These are phyloP conservation scores for Pocillopora verrucosa DNA, from an alignment of 64 coral and sea anemone genomes.

Conservation along the genomic window DNA sequence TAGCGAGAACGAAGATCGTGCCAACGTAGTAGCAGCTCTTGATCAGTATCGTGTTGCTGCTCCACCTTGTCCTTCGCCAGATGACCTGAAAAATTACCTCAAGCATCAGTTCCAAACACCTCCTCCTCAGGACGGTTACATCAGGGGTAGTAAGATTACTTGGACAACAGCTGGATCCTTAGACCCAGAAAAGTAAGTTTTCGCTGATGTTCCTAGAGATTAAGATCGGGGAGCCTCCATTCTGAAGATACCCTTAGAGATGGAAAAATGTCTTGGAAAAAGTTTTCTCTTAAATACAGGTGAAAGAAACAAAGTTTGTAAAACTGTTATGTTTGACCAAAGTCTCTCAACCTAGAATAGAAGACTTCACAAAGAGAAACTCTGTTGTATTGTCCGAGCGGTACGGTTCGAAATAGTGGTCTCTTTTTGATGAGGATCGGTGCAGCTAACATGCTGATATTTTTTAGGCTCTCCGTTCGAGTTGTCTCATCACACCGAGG, in stretches of 20 bases:
- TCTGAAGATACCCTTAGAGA: too few species aligned
- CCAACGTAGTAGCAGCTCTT: constrained; percentile 80
- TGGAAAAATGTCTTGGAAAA: too few species aligned
- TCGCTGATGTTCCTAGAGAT: not conserved
- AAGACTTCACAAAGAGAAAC: too few species aligned
- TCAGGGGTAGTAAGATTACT: constrained; percentile 43
- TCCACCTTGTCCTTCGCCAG: constrained; percentile 43
- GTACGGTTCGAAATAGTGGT: too few species aligned
- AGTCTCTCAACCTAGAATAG: too few species aligned
- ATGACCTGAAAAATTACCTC: constrained; percentile 46
- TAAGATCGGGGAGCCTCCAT: too few species aligned
- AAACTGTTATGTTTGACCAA: too few species aligned
- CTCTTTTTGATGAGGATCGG: not conserved
- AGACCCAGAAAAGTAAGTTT: constrained; percentile 66
- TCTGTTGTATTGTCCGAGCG: too few species aligned
- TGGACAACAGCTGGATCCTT: constrained; percentile 71
- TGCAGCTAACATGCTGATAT: constrained; percentile 8
- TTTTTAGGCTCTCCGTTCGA: constrained; percentile 67
- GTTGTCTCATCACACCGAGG: constrained; percentile 67
- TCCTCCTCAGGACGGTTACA: constrained; percentile 43
- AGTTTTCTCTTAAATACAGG: too few species aligned
- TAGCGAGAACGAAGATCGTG: constrained; percentile 78
- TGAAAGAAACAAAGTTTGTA: too few species aligned
- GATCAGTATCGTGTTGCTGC: constrained; percentile 71
- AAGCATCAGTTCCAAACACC: constrained; percentile 53